phyloP scores from a whole-genome alignment of 2,888 invertebrate genomes.

The Alsophila aescularia region DNA sequence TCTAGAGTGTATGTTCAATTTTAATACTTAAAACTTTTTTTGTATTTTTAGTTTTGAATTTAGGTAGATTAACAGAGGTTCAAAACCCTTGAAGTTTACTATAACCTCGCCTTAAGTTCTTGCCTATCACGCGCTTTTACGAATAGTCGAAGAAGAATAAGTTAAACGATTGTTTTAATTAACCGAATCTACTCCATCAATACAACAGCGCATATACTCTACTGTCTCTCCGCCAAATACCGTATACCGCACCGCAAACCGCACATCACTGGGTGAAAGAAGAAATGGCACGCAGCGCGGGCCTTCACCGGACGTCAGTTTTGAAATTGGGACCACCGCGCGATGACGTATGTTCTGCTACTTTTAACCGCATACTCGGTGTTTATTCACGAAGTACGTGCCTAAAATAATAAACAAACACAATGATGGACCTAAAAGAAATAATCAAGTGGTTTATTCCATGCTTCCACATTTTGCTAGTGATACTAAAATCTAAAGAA shows the following conservation, averaged over 20 bases:
- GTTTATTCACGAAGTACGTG: slow-evolving; percentile 28
- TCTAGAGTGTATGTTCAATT: too few relatives aligned
- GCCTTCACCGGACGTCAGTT: slow-evolving; percentile 25
- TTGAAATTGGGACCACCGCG: slow-evolving; percentile 39
- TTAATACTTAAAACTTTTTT: too few relatives aligned
- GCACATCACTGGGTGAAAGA: slow-evolving; percentile 61
- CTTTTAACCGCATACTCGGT: slow-evolving; percentile 25
- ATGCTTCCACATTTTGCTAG: slow-evolving; percentile 71
- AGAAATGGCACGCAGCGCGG: slow-evolving; percentile 57
- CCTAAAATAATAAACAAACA: slow-evolving; percentile 18
- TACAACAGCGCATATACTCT: not conserved
- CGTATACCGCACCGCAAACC: not conserved
- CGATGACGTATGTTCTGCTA: slow-evolving; percentile 49
- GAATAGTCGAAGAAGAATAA: too few relatives aligned
- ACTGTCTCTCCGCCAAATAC: not conserved
- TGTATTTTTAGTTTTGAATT: too few relatives aligned
- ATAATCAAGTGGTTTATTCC: slow-evolving; percentile 81
- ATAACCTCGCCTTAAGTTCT: too few relatives aligned
- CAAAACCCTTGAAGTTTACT: too few relatives aligned
- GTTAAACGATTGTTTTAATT: too few relatives aligned
- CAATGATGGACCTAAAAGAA: slow-evolving; percentile 77
- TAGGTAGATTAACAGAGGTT: too few relatives aligned
- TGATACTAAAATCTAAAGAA: slow-evolving; percentile 24
- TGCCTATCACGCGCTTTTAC: too few relatives aligned
- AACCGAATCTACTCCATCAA: too few relatives aligned